Evolutionary conservation across 2,888 invertebrate genomes (phyloP).

Genomic region (Kryphioiulus occultus): DNA sequence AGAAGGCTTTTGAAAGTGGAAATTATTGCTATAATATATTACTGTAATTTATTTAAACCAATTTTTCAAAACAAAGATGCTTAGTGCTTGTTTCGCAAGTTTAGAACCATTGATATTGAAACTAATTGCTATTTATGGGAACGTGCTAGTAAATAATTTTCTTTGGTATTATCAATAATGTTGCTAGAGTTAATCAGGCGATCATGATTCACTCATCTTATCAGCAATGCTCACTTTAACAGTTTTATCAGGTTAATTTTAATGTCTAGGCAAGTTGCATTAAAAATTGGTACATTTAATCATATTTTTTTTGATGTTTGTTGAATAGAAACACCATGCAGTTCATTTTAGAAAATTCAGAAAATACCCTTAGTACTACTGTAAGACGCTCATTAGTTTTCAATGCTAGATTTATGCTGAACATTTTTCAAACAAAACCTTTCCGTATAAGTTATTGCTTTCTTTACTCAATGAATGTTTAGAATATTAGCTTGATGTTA

Average conservation of each 20-base stretch:
- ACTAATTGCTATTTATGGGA: not conserved
- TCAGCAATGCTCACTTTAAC: not conserved
- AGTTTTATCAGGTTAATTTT: not conserved
- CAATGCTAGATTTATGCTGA: not conserved
- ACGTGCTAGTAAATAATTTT: not conserved
- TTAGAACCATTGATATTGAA: not conserved
- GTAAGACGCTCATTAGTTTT: not conserved
- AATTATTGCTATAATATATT: not conserved
- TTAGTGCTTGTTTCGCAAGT: not conserved
- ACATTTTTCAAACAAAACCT: not conserved
- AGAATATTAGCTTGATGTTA: not conserved
- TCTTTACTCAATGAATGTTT: not conserved
- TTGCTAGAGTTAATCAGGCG: not conserved
- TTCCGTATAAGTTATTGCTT: not conserved
- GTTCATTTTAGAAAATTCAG: not conserved
- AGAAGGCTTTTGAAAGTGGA: not conserved
- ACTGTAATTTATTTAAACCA: not conserved
- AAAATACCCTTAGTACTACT: not conserved
- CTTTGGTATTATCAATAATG: not conserved
- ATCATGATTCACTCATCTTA: not conserved
- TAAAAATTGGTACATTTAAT: not conserved
- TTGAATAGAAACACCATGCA: not conserved
- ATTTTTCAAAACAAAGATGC: not conserved
- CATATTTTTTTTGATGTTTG: constrained; percentile 1
- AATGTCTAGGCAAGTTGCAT: not conserved